Evolutionary conservation across 2,113 vertebrate genomes (phyloP).

Genomic region (Steatornis caripensis): DNA sequence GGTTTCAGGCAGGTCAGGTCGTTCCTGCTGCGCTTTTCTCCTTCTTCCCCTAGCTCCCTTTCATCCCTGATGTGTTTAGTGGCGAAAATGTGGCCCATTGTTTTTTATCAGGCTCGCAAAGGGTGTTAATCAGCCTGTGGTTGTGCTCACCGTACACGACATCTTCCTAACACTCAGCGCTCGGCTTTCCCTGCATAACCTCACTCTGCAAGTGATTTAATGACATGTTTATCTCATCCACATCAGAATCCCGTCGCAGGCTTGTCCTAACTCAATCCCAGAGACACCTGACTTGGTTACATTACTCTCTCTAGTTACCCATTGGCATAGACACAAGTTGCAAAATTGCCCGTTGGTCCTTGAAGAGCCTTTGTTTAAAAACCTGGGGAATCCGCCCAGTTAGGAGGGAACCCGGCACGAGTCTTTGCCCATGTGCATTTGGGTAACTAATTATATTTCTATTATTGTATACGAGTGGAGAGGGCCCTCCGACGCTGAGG

Average conservation of each 20-base stretch:
- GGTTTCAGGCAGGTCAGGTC: background rate
- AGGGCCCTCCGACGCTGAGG: background rate
- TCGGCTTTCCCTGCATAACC: background rate
- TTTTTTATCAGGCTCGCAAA: constrained; percentile 2
- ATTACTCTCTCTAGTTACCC: background rate
- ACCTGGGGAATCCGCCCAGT: background rate
- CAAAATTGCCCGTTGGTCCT: background rate
- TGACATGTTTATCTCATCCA: constrained; percentile 1
- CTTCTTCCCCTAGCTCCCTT: background rate
- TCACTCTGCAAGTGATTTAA: background rate
- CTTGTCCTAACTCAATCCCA: constrained; percentile 24
- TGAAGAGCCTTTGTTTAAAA: background rate
- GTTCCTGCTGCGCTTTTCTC: background rate
- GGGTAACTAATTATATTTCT: background rate
- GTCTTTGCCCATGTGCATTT: background rate
- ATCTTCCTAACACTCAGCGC: background rate
- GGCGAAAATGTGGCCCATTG: constrained; percentile 21
- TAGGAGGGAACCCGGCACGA: background rate
- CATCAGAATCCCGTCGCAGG: background rate
- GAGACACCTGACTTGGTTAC: background rate
- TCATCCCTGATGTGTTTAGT: constrained; percentile 33
- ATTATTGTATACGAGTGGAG: background rate
- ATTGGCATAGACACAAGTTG: background rate
- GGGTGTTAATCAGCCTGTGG: background rate
- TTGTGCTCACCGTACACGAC: background rate